Evolutionary conservation across 1,140 invertebrate species (phyloP).

Genomic region (Drosophila willistoni): DNA sequence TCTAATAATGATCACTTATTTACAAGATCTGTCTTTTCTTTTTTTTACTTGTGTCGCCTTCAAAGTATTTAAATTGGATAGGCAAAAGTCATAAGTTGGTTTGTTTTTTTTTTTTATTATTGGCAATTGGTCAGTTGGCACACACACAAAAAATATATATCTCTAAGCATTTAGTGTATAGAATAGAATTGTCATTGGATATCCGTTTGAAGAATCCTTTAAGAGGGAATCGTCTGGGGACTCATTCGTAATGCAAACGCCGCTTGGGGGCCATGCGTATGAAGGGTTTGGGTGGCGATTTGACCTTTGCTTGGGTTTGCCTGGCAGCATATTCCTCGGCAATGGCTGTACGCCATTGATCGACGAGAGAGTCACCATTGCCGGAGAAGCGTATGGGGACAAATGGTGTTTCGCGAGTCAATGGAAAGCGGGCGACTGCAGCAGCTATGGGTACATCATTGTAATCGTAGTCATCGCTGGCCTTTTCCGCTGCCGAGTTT

Average conservation of each 20-base stretch:
- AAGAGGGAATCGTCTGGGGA: background rate
- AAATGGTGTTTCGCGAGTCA: constrained; percentile 49
- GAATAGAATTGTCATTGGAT: constrained; percentile 28
- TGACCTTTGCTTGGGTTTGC: constrained; percentile 35
- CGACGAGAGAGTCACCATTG: constrained; percentile 45
- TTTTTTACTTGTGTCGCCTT: too few species aligned
- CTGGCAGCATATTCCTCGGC: constrained; percentile 73
- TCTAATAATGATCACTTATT: too few species aligned
- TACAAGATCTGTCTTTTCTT: too few species aligned
- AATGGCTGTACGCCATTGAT: constrained; percentile 72
- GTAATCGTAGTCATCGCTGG: constrained; percentile 73
- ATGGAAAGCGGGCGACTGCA: constrained; percentile 41
- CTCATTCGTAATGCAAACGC: constrained; percentile 60
- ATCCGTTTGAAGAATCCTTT: background rate
- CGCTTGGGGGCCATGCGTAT: constrained; percentile 63
- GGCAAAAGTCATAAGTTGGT: background rate
- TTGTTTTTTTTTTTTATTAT: constrained; percentile 41
- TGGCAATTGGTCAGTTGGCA: constrained; percentile 68
- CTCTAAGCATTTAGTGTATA: constrained; percentile 34
- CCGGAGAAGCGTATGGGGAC: constrained; percentile 38
- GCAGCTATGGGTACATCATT: constrained; percentile 41
- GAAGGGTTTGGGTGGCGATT: constrained; percentile 28
- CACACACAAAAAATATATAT: constrained; percentile 31
- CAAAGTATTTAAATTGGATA: too few species aligned
- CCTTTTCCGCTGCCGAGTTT: constrained; percentile 55